Base-by-base conservation (phyloP, 2,797 vertebrate species). In the Novumbra hubbsi region DNA sequence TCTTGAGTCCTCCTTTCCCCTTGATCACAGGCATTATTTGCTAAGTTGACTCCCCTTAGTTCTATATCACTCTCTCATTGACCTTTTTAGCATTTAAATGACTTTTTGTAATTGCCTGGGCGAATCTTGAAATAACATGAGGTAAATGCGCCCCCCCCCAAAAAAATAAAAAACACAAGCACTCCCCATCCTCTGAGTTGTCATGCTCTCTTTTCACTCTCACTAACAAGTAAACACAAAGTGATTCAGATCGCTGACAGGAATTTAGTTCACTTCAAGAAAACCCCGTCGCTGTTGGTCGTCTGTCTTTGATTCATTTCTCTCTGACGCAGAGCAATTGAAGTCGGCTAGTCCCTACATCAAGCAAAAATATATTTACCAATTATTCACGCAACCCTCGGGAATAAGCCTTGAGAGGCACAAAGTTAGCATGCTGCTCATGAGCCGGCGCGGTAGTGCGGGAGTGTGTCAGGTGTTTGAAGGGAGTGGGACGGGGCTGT, bases 71-170 rank as follows among this genome's bases (percentile, higher is more conserved):
- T 81, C 76, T 74, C 69, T 71, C 73, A 71, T 86, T 81, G 74
- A 68, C 73, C 80, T 84, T 86, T 73, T 86, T 85, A 79, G 79
- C 78, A 85, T 88, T 85, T 86, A 89, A 87, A 86, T 85, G 28
- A 87, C 83, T 81, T 85, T 81, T 72, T 74, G 81, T 86, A 87
- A 88, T 86, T 86, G 79, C 69, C 73, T 28, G 9, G 38, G 72
- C 45, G 69, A 80, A 81, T 83, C 77, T 69, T 79, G 74, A 81
- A 87, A 82, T 79, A 82, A 81, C 77, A 73, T 15, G 7, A 75
- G 66, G 71, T 63, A 15, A 84, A 80, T 75, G 48, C 69, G 30
- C 60, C 71, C 49, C 55, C 55, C 68, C 69, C 38, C 67, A 72
- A n/a, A n/a, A n/a, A n/a, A n/a, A n/a, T n/a, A n/a, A n/a, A n/a